phyloP scores from a whole-genome alignment of 2,797 vertebrate genomes.

The Peromyscus attwateri region DNA sequence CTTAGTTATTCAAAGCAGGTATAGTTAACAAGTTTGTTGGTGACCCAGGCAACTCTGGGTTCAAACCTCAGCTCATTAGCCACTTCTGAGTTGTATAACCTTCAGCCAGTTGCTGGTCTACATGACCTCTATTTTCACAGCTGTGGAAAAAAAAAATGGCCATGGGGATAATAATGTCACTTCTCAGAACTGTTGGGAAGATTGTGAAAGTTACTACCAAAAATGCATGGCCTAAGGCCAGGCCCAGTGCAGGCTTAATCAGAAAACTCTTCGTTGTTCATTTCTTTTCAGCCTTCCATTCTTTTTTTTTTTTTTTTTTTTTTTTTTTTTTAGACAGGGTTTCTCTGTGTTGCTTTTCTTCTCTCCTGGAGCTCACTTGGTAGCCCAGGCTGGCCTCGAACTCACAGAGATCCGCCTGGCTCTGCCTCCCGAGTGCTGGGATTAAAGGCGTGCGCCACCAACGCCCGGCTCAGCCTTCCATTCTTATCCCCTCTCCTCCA shows the following conservation, averaged over 20 bases:
- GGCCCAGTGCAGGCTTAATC: background rate
- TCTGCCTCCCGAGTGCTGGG: too few species aligned
- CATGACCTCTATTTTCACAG: background rate
- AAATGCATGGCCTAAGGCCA: background rate
- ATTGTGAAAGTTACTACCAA: background rate
- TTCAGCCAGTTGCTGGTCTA: background rate
- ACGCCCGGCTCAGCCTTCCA: background rate
- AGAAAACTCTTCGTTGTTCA: background rate
- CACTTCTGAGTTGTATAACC: background rate
- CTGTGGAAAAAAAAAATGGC: background rate
- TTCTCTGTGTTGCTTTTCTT: too few species aligned
- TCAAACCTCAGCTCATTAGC: constrained; percentile 4
- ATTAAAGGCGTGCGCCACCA: too few species aligned
- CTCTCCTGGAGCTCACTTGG: too few species aligned
- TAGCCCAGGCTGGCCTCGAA: too few species aligned
- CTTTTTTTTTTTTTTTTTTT: too few species aligned
- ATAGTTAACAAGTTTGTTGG: background rate
- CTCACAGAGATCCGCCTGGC: too few species aligned
- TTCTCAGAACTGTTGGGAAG: background rate
- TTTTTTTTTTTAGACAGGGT: too few species aligned
- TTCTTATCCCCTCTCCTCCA: background rate
- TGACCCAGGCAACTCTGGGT: background rate
- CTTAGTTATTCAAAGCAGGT: background rate
- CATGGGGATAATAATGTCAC: background rate
- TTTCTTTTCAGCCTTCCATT: background rate